A percentile compares a stretch with the other conserved stretches of the same genome.
Evolutionary conservation across 1,140 invertebrate genomes (phyloP).

Genomic region (Drosophila asahinai): DNA sequence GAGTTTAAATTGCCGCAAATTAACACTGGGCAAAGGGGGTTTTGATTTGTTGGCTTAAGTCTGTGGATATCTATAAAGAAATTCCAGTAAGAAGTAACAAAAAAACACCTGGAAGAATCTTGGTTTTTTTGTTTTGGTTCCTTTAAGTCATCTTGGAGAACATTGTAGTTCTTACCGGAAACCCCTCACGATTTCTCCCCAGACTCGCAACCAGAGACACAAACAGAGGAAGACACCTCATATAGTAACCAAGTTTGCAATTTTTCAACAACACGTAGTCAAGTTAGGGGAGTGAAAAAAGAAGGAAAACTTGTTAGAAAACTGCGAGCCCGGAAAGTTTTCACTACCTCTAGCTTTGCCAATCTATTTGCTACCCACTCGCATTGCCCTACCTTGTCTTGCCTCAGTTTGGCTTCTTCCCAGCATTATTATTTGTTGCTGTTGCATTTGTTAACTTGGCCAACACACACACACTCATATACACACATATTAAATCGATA

Average conservation of each 20-base stretch:
- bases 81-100: no score
- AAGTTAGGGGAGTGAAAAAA: slow-evolving; percentile 1
- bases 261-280: slow-evolving; percentile 54
- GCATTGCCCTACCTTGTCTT: neutral
- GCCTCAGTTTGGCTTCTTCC: slow-evolving; percentile 20
- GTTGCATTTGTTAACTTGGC: slow-evolving; percentile 60
- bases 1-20: slow-evolving; percentile 16
- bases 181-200: neutral
- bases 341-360: slow-evolving; percentile 48
- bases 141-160: slow-evolving; percentile 5
- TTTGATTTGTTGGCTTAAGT: neutral
- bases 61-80: no score
- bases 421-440: slow-evolving; percentile 65
- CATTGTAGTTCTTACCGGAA: neutral
- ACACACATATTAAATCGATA: slow-evolving; percentile 77
- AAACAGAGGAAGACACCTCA: slow-evolving; percentile 31
- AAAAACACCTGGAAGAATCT: no score
- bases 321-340: slow-evolving; percentile 57
- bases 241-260: slow-evolving; percentile 57
- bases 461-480: neutral
- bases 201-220: neutral
- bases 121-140: neutral
- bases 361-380: slow-evolving; percentile 65
- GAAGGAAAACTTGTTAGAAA: slow-evolving; percentile 41
- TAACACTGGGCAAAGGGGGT: neutral